phyloP scores from a whole-genome alignment of 2,113 vertebrate species.

The Uropsilus gracilis region DNA sequence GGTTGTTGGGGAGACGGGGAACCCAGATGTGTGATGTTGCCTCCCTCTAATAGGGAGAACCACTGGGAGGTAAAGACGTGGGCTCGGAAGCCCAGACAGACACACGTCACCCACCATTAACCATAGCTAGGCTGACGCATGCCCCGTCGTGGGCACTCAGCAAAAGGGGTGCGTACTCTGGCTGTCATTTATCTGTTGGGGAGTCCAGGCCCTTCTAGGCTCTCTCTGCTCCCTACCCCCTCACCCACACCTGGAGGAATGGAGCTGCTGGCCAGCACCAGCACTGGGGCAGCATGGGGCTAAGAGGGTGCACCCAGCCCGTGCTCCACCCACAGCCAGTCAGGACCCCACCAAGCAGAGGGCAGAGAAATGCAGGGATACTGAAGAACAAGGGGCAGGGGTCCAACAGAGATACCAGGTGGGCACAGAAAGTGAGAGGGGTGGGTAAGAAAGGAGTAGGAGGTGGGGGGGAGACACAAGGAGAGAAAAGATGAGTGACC shows the following conservation, averaged over 20 bases:
- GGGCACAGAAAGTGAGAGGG: not conserved
- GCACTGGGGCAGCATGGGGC: not conserved
- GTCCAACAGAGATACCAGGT: not conserved
- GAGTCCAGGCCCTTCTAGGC: not conserved
- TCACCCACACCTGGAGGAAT: constrained; percentile 47
- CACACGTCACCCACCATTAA: constrained; percentile 67
- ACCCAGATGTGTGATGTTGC: constrained; percentile 60
- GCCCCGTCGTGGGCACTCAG: not conserved
- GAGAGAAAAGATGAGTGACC: not conserved
- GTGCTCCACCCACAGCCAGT: not conserved
- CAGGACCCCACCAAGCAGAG: not conserved
- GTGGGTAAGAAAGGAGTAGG: not conserved
- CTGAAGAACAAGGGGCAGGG: not conserved
- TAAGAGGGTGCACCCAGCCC: not conserved
- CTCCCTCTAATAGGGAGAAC: constrained; percentile 70
- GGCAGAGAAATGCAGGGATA: not conserved
- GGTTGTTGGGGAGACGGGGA: constrained; percentile 55
- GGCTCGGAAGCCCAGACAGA: constrained; percentile 35
- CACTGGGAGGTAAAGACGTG: constrained; percentile 42
- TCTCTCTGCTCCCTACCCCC: not conserved
- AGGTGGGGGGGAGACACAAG: not conserved
- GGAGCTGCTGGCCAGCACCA: not conserved
- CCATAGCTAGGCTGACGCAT: constrained; percentile 47
- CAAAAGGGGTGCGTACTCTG: not conserved
- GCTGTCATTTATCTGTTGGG: constrained; percentile 30